Conservation (phyloP, 2,113 vertebrate genomes). For the Grantiella picta region DNA sequence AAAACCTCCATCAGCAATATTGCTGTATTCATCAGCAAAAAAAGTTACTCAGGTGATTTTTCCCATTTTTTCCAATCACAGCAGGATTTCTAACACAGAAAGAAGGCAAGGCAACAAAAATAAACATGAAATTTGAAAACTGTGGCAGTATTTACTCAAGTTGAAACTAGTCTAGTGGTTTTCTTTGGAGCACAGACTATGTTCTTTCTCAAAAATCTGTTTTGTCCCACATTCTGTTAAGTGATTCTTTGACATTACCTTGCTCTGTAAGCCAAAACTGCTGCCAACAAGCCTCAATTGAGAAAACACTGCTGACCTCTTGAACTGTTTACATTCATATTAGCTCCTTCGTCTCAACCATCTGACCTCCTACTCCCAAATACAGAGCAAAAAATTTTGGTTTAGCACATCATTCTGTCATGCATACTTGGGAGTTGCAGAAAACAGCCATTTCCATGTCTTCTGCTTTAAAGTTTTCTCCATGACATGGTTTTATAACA, state of each 20-base stretch:
- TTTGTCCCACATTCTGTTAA: not conserved
- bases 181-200: not conserved
- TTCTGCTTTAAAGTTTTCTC: not conserved
- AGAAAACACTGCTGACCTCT: not conserved
- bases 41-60: not conserved
- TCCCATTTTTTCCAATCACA: not conserved
- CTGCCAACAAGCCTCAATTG: not conserved
- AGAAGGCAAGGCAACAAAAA: not conserved
- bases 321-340: not conserved
- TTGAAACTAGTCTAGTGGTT: not conserved
- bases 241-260: not conserved
- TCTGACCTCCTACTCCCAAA: not conserved
- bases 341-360: not conserved
- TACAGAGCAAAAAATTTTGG: not conserved
- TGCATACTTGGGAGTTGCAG: not conserved
- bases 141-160: not conserved
- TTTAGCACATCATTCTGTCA: not conserved
- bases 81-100: not conserved
- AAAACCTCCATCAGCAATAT: not conserved
- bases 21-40: not conserved
- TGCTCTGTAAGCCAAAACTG: conserved; percentile 4
- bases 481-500: not conserved
- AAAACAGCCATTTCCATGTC: not conserved
- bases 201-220: not conserved
- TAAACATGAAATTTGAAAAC: not conserved